Evolutionary conservation across 2,797 vertebrate species (phyloP), one percentile per base, ranked within the genome.

Genomic region (Muscicapa striata): DNA sequence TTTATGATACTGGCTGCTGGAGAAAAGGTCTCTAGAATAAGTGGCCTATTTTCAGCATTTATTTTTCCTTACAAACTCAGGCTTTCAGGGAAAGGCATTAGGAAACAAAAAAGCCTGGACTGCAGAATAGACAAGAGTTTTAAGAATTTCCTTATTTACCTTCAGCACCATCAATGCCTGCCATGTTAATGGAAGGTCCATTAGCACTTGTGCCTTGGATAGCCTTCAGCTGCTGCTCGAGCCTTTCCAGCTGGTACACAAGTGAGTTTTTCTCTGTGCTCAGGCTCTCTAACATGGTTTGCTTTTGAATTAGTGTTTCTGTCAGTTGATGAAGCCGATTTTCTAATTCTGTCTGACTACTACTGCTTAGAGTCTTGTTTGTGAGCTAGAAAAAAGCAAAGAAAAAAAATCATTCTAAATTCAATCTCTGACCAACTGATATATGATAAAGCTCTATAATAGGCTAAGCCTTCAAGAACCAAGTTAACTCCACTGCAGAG

Each of bases 251-350:
- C 92, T 99, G 99, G 96, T 99, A 99, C 81, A 98, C 98, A 72
- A 99, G 98, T 0, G 99, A 99, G 96, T 98, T 99, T 91, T 99
- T 99, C 77, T 99, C 99, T 0, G 99, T 99, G 94, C 99, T 99
- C 92, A 99, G 98, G 78, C 98, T 99, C 97, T 99, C 99, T 97
- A 99, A 97, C 99, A 99, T 98, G 18, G 99, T 99, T 97, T 99
- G 99, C 96, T 99, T 99, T 98, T 99, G 99, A 97, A 99, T 99
- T 95, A 99, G 97, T 3, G 99, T 99, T 98, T 99, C 99, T 0
- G 99, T 99, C 91, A 99, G 98, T 97, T 99, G 99, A 96, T 99
- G 99, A 89, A 99, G 98, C 3, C 99, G 98, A 62, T 98, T 99
- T 97, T 99, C 99, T 94, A 99, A 97, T 96, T 99, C 99, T 0